Base-by-base conservation (phyloP, 2,797 vertebrate genomes). In the Decapterus maruadsi region DNA sequence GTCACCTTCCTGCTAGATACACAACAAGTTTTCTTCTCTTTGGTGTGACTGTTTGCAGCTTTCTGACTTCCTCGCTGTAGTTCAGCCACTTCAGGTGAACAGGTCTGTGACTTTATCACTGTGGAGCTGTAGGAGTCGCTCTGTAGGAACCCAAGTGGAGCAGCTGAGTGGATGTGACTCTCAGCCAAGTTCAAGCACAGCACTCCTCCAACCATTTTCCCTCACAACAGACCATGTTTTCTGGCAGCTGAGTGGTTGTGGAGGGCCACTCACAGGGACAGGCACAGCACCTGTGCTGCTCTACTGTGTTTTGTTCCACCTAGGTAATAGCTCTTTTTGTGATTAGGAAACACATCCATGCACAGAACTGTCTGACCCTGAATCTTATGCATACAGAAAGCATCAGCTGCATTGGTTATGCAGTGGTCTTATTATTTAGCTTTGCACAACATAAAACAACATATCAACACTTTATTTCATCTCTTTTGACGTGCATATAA, bases 251-350 rank as follows among this genome's bases (percentile, higher is more conserved):
- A 87, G 87, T 73, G 83, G 65, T 77, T 48, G 63, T 81, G 69
- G 69, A 92, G 89, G 73, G 72, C 79, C 90, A 84, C 89, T 90
- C 73, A 77, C 59, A 54, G 68, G 65, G 72, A 74, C 79, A 42
- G 64, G 40, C 74, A 58, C 48, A 34, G 78, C 81, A 84, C 80
- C 82, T 75, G 81, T 43, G 48, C 54, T 17, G 76, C 74, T 84
- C 36, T 11, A 58, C 59, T 56, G 65, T 57, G 72, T 77, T 88
- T 83, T 82, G 57, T 75, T 81, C 77, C 29, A 50, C 65, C 42
- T 12, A 59, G 60, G 75, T 72, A 78, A 75, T 62, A 67, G 46
- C 55, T 67, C 38, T 72, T 59, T 58, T 74, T 64, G 38, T 64
- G 17, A 76, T 57, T 59, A 43, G 4, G 19, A 51, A 38, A 51